Percentiles rank a stretch among this genome's conserved stretches.
phyloP scores from a whole-genome alignment of 2,888 invertebrate species.

The Boloria euphrosyne region DNA sequence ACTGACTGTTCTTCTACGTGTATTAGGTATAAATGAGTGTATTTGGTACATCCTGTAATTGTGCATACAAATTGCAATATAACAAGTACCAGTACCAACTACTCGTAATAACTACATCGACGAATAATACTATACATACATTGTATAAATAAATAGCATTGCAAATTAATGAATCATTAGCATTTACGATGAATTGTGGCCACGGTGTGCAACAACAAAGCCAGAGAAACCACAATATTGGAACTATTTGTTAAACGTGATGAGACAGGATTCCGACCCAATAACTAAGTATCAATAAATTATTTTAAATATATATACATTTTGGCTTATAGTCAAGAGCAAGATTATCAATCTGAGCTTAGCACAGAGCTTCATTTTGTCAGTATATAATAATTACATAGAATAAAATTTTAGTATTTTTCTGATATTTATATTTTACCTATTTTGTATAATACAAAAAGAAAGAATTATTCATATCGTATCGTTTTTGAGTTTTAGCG shows the following conservation, averaged over 20 bases:
- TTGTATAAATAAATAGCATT: slow-evolving; percentile 13
- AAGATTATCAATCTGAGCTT: too few relatives aligned
- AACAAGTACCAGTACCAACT: background rate
- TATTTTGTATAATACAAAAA: too few relatives aligned
- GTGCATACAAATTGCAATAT: background rate
- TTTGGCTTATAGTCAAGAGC: background rate
- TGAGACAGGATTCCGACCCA: background rate
- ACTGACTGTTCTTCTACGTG: too few relatives aligned
- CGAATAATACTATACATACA: background rate
- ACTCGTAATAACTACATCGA: slow-evolving; percentile 9
- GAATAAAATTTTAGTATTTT: too few relatives aligned
- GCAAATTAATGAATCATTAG: slow-evolving; percentile 19
- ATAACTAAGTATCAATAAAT: slow-evolving; percentile 6
- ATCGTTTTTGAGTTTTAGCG: too few relatives aligned
- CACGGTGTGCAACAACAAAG: slow-evolving; percentile 7
- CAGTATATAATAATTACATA: too few relatives aligned
- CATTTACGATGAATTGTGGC: slow-evolving; percentile 9
- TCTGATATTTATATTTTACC: too few relatives aligned
- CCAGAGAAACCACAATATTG: slow-evolving; percentile 2
- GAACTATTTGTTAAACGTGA: background rate
- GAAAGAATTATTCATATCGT: too few relatives aligned
- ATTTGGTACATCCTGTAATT: slow-evolving; percentile 3
- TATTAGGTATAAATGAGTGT: too few relatives aligned
- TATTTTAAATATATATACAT: background rate
- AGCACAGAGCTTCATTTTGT: too few relatives aligned